A percentile compares a stretch with the other conserved stretches of the same genome.
Conservation (phyloP, 2,888 invertebrate species). For the Dicyrtomina minuta region DNA sequence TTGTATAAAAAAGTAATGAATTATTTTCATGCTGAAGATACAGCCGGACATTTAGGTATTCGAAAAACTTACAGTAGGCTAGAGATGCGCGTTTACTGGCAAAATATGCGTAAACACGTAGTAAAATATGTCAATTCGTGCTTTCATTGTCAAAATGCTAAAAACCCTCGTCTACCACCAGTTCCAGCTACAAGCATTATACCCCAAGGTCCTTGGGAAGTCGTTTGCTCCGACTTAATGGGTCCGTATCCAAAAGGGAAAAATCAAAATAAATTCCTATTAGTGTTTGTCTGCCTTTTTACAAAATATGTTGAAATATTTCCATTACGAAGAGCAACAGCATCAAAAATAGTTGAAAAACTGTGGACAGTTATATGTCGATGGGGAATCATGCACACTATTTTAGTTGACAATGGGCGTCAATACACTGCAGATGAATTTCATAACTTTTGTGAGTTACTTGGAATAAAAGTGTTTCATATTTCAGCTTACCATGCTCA, state of each 20-base stretch:
- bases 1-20: constrained; percentile 21
- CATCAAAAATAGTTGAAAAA: constrained; percentile 21
- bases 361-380: constrained; percentile 32
- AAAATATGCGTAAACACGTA: constrained; percentile 33
- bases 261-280: constrained; percentile 25
- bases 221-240: constrained; percentile 36
- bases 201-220: constrained; percentile 30
- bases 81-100: constrained; percentile 37
- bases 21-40: constrained; percentile 28
- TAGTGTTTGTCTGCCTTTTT: constrained; percentile 36
- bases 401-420: constrained; percentile 35
- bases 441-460: constrained; percentile 4
- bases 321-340: constrained; percentile 9
- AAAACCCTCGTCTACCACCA: constrained; percentile 5
- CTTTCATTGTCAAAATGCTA: constrained; percentile 32
- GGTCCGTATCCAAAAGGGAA: constrained; percentile 37
- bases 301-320: constrained; percentile 36
- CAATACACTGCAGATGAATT: constrained; percentile 32
- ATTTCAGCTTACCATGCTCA: constrained; percentile 38
- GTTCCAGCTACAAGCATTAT: not conserved
- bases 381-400: constrained; percentile 27
- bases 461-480: constrained; percentile 28
- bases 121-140: constrained; percentile 34
- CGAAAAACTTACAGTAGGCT: constrained; percentile 36
- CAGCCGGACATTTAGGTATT: constrained; percentile 39